Percentiles rank a stretch among this genome's conserved stretches.
Evolutionary conservation across 1,140 invertebrate species (phyloP).

Genomic region (Drosophila kikkawai): DNA sequence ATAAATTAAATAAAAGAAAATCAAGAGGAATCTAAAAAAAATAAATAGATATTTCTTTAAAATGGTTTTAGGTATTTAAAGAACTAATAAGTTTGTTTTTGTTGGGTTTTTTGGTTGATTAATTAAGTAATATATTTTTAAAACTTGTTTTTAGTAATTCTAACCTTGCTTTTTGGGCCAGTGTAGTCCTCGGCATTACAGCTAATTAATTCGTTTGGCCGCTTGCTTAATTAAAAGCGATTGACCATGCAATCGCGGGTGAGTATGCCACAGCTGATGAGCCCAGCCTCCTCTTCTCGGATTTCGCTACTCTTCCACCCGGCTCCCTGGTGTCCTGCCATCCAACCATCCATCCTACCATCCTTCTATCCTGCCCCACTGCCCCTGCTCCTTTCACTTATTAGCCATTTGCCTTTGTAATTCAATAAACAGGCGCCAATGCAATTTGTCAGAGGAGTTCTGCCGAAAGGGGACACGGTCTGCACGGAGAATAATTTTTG

Average conservation of each 20-base stretch:
- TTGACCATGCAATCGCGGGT: constrained; percentile 19
- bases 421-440: constrained; percentile 72
- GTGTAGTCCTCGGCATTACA: constrained; percentile 46
- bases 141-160: too few relatives aligned
- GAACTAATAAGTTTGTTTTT: too few relatives aligned
- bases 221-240: constrained; percentile 60
- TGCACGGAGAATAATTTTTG: neutral
- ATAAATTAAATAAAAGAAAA: neutral
- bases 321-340: neutral
- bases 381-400: constrained; percentile 1
- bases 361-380: neutral
- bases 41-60: too few relatives aligned
- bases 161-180: constrained; percentile 1
- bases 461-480: neutral
- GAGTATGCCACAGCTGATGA: constrained; percentile 30
- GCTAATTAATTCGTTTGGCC: constrained; percentile 63
- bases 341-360: neutral
- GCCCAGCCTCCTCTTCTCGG: constrained; percentile 9
- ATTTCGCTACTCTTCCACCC: neutral
- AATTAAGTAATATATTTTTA: neutral
- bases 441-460: constrained; percentile 73
- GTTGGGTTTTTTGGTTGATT: neutral
- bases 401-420: constrained; percentile 41
- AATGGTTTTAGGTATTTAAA: too few relatives aligned
- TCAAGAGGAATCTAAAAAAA: too few relatives aligned